Percentiles rank a stretch among this genome's conserved stretches.
Conservation (phyloP, 2,888 invertebrate genomes). For the Liopterus haemorrhoidalis region DNA sequence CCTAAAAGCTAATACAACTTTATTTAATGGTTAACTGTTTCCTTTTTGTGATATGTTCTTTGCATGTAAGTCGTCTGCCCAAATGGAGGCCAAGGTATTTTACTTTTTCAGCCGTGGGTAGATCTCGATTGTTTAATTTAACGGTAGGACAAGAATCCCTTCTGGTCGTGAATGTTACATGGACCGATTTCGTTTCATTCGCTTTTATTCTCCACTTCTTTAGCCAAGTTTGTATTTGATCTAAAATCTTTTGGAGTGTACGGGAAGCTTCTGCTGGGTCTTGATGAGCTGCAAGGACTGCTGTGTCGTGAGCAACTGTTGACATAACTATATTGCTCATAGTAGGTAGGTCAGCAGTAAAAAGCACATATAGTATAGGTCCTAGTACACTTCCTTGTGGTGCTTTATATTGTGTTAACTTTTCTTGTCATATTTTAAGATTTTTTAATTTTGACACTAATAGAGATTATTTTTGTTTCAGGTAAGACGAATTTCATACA, state of each 20-base stretch:
- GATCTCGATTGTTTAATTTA: slow-evolving; percentile 10
- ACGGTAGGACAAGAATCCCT: slow-evolving; percentile 23
- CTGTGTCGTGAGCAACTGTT: slow-evolving; percentile 28
- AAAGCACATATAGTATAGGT: too few species aligned
- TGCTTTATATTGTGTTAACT: too few species aligned
- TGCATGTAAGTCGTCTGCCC: slow-evolving; percentile 14
- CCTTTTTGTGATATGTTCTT: slow-evolving; percentile 14
- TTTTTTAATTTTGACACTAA: too few species aligned
- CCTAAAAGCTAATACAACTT: slow-evolving; percentile 6
- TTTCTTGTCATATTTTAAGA: too few species aligned
- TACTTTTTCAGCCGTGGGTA: slow-evolving; percentile 14
- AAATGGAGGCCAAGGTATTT: slow-evolving; percentile 14
- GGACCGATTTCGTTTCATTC: slow-evolving; percentile 26
- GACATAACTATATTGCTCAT: too few species aligned
- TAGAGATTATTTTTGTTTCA: too few species aligned
- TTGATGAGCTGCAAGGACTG: slow-evolving; percentile 14
- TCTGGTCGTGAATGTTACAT: slow-evolving; percentile 28
- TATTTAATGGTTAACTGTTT: slow-evolving; percentile 11
- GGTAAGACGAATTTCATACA: too few species aligned
- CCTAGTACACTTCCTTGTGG: too few species aligned
- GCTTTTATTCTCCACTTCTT: slow-evolving; percentile 28
- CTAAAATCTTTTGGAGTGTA: slow-evolving; percentile 21
- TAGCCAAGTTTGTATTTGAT: slow-evolving; percentile 23
- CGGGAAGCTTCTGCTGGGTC: slow-evolving; percentile 18
- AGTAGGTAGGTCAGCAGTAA: too few species aligned